Evolutionary conservation across 2,113 vertebrate genomes (phyloP).

Genomic region (Alaudala cheleensis): DNA sequence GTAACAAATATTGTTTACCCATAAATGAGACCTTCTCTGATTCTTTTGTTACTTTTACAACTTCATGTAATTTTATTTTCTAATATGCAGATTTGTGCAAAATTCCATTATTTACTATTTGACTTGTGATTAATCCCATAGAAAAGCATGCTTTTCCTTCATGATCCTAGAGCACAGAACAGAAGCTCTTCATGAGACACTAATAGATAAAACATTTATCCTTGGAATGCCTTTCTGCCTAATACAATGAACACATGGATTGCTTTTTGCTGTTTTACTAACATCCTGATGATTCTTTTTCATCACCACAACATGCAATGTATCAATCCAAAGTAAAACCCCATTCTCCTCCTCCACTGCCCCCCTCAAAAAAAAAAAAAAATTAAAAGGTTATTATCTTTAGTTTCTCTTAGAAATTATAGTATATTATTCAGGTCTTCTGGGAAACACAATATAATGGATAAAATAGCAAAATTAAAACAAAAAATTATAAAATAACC

Average conservation of each 20-base stretch:
- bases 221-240: neutral
- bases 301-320: neutral
- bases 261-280: neutral
- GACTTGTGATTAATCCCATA: neutral
- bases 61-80: neutral
- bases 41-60: neutral
- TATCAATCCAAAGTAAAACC: neutral
- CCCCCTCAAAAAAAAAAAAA: neutral
- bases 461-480: neutral
- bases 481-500: neutral
- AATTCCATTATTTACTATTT: neutral
- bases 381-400: neutral
- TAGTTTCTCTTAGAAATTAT: neutral
- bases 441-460: neutral
- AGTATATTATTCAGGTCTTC: neutral
- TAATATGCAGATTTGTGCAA: neutral
- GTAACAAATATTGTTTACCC: neutral
- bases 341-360: rapidly evolving
- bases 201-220: neutral
- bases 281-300: neutral
- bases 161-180: neutral
- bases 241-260: neutral
- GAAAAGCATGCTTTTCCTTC: neutral
- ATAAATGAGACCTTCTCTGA: neutral
- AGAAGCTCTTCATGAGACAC: neutral